Conservation (phyloP, 2,113 vertebrate genomes). For the Himantopus leucocephalus region DNA sequence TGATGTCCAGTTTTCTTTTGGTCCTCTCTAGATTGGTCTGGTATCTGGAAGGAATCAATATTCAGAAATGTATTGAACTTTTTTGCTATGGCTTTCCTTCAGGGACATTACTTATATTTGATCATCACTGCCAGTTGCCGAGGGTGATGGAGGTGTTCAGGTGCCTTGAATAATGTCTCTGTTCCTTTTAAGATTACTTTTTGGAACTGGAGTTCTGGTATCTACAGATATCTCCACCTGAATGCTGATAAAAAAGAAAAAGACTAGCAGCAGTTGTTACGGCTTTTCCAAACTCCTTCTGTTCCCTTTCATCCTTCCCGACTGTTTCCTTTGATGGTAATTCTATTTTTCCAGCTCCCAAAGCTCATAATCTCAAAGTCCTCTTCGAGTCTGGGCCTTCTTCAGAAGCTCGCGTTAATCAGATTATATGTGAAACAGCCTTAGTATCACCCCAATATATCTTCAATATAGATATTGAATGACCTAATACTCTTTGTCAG, state of each 20-base stretch:
- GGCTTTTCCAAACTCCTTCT: constrained; percentile 1
- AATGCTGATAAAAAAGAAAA: background rate
- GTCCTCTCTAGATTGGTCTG: constrained; percentile 3
- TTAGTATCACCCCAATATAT: constrained; percentile 20
- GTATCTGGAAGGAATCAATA: constrained; percentile 43
- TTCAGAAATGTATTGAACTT: constrained; percentile 21
- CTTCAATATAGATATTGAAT: background rate
- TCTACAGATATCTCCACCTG: background rate
- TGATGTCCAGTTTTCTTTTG: background rate
- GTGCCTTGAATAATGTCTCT: background rate
- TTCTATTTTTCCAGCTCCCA: constrained; percentile 65
- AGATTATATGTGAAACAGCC: constrained; percentile 50
- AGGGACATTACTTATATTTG: background rate
- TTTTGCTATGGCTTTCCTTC: constrained; percentile 1
- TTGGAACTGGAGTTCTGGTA: background rate
- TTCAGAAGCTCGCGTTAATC: constrained; percentile 47
- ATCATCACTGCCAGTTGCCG: background rate
- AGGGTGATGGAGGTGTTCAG: background rate
- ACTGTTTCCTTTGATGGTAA: constrained; percentile 64
- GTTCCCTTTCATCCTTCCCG: constrained; percentile 56
- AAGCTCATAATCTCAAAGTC: constrained; percentile 54
- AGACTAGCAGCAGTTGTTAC: constrained; percentile 7
- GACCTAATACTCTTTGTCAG: background rate
- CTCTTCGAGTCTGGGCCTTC: constrained; percentile 44
- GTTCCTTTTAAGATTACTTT: background rate